phyloP scores from a whole-genome alignment of 2,888 invertebrate species.

The Agrochola macilenta region DNA sequence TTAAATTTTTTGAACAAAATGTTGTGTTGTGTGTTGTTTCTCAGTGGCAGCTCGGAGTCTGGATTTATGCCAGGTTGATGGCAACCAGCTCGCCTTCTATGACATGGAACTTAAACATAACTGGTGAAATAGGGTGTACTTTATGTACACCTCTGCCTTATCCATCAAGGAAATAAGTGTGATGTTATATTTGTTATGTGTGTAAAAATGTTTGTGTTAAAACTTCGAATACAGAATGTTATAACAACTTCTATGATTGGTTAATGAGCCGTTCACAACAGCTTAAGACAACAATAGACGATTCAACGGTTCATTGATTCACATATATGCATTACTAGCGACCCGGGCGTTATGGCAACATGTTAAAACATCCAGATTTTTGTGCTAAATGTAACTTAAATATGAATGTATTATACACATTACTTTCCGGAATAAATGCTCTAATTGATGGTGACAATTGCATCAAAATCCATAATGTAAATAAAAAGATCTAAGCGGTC shows the following conservation, averaged over 20 bases:
- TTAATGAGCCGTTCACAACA: background rate
- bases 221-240: background rate
- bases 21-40: background rate
- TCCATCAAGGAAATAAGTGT: background rate
- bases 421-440: too few relatives aligned
- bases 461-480: background rate
- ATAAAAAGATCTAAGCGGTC: background rate
- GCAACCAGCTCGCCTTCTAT: background rate
- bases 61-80: background rate
- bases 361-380: background rate
- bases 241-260: background rate
- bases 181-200: background rate
- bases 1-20: background rate
- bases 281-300: background rate
- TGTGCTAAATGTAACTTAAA: background rate
- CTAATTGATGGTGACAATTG: background rate
- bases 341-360: background rate
- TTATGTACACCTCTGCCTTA: background rate
- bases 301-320: background rate
- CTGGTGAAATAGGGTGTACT: background rate
- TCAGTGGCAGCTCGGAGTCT: background rate
- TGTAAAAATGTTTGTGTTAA: background rate
- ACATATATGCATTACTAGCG: background rate
- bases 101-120: background rate
- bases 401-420: too few relatives aligned